phyloP scores from a whole-genome alignment of 2,797 vertebrate genomes.

The Paedocypris micromegethes region DNA sequence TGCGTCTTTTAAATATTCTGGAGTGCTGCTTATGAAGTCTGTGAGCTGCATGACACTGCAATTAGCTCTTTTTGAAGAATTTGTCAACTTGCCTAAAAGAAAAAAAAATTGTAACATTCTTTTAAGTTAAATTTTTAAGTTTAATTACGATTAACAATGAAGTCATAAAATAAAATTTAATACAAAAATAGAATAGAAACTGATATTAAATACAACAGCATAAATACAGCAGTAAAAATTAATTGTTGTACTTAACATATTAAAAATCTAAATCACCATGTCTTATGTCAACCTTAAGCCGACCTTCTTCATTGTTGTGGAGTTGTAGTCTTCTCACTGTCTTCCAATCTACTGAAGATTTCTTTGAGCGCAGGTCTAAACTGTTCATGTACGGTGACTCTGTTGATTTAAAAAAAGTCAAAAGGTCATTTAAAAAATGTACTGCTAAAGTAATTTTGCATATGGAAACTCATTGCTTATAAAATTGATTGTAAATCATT shows the following conservation, averaged over 20 bases:
- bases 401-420: conserved; percentile 53
- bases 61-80: conserved; percentile 59
- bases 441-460: neutral
- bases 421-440: neutral
- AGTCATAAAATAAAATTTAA: no score
- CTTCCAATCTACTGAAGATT: conserved; percentile 67
- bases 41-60: conserved; percentile 50
- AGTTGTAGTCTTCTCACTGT: conserved; percentile 57
- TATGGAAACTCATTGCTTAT: neutral
- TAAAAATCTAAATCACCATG: conserved; percentile 39
- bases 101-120: neutral
- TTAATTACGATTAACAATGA: no score
- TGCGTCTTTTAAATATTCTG: conserved; percentile 75
- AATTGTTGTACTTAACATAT: no score
- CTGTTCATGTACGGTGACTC: conserved; percentile 84
- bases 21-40: conserved; percentile 50
- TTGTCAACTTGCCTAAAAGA: conserved; percentile 48
- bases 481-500: no score
- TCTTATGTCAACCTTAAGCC: conserved; percentile 35
- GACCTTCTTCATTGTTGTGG: conserved; percentile 33
- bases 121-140: no score
- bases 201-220: no score
- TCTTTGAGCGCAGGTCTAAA: conserved; percentile 68
- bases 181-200: no score
- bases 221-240: no score